Percentiles rank a stretch among this genome's conserved stretches.
Evolutionary conservation across 2,113 vertebrate genomes (phyloP).

Genomic region (Mesembrinibis cayennensis): DNA sequence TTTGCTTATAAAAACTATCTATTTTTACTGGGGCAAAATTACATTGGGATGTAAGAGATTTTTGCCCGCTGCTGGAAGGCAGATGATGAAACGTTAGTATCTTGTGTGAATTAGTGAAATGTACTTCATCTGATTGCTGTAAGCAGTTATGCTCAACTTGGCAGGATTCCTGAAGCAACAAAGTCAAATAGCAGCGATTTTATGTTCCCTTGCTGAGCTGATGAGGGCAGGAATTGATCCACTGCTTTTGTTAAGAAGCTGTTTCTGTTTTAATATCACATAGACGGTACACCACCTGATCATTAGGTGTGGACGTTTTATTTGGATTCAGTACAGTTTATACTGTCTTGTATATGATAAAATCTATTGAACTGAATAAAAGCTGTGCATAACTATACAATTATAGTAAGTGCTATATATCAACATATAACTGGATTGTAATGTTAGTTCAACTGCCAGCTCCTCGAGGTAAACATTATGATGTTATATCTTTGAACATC

Average conservation of each 20-base stretch:
- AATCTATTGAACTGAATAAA: background rate
- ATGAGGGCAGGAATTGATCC: slow-evolving; percentile 28
- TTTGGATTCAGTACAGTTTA: background rate
- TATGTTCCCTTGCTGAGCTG: slow-evolving; percentile 17
- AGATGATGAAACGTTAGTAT: background rate
- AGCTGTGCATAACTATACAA: background rate
- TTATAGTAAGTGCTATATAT: background rate
- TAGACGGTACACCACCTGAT: background rate
- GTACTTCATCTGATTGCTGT: slow-evolving; percentile 16
- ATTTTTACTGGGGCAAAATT: background rate
- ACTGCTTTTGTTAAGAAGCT: slow-evolving; percentile 20
- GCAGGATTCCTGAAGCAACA: slow-evolving; percentile 9
- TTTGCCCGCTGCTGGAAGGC: background rate
- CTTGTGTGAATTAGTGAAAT: background rate
- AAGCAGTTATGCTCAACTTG: slow-evolving; percentile 18
- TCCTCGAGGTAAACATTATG: background rate
- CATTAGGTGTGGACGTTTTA: background rate
- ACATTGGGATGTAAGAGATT: background rate
- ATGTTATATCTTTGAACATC: background rate
- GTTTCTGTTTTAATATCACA: slow-evolving; percentile 4
- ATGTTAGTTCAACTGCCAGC: background rate
- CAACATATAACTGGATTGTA: background rate
- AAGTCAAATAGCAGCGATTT: slow-evolving; percentile 44
- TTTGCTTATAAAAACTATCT: background rate
- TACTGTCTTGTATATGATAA: background rate